Conservation (phyloP, 2,888 invertebrate genomes). For the Colostygia pectinataria region DNA sequence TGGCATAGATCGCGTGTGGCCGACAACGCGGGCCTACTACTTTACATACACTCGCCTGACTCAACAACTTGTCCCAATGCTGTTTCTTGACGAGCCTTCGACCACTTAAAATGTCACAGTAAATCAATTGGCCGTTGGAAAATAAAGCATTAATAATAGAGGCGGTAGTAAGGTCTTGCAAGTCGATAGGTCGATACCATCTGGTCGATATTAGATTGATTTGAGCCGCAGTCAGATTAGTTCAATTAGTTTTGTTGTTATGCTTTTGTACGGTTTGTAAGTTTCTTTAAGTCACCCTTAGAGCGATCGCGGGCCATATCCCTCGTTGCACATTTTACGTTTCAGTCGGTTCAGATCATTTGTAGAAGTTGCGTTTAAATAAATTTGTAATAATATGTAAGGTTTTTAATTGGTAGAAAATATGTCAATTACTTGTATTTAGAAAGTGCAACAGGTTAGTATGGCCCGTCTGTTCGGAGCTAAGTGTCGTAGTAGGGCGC, state of each 20-base stretch:
- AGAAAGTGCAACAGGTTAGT: conserved; percentile 36
- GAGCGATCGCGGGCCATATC: conserved; percentile 60
- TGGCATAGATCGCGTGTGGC: conserved; percentile 51
- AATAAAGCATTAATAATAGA: conserved; percentile 30
- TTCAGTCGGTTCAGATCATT: conserved; percentile 21
- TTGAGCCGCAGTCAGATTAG: conserved; percentile 75
- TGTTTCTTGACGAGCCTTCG: conserved; percentile 28
- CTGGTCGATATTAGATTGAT: conserved; percentile 81
- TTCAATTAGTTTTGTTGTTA: conserved; percentile 77
- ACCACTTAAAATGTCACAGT: neutral
- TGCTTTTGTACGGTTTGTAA: conserved; percentile 66
- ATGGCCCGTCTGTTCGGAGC: conserved; percentile 55
- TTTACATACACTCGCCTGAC: conserved; percentile 18
- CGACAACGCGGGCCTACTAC: conserved; percentile 37
- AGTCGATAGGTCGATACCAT: conserved; percentile 74
- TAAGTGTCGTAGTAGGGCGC: conserved; percentile 31
- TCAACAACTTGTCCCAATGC: conserved; percentile 19
- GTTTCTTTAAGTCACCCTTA: conserved; percentile 69
- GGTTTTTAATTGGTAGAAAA: conserved; percentile 32
- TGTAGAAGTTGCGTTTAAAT: conserved; percentile 18
- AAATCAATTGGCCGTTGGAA: conserved; percentile 29
- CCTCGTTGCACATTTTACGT: conserved; percentile 16
- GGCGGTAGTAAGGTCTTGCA: conserved; percentile 47
- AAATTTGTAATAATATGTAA: conserved; percentile 27
- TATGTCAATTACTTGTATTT: conserved; percentile 34